Base-by-base conservation (phyloP, 2,888 invertebrate species). In the Caenorhabditis japonica region DNA sequence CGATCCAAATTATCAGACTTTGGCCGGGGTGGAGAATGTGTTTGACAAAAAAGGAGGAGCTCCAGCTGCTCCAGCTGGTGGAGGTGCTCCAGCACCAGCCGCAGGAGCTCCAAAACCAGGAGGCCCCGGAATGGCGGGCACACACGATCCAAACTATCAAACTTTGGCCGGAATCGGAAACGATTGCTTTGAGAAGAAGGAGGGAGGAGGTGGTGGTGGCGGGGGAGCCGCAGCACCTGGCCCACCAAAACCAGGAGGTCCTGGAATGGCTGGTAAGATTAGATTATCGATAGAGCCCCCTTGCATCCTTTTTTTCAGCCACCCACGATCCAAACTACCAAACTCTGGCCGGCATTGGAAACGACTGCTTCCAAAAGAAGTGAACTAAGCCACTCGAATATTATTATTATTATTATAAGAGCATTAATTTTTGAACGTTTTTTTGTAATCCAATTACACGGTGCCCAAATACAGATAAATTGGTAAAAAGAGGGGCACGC, bases 111-210 rank as follows among this genome's bases (percentile, higher is more conserved):
- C 61, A 34, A 62, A 44, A 17, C 41, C 52, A n/a, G 61, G 52
- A 36, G 52, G 52, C 10, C 61, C 61, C 27, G 61, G 52, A 53
- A 53, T 62, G 61, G 61, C 51, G 15, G 60, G 60, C 1, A 60
- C 70, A 23, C 70, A 70, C 27, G 70, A 70, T 56, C 70, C 70
- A 33, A 70, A 70, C 33, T 70, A 70, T 52, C 70, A 70, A 27
- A 70, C 70, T 2, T 15, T 71, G 51, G 70, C 70, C 4, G 70
- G 70, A 23, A 27, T 71, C 27, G 58, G 58, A 43, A 71, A 62
- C 43, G 70, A 71, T 38, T 61, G 61, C 12, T 71, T 71, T 52
- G 49, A 51, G 46, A 59, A 70, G 39, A 61, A 70, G 56, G 19
- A 33, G 23, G 38, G 38, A n/a, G 52, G 38, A 3, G 34, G 52